Base-by-base conservation (phyloP, 2,113 vertebrate species). In the Campylomormyrus tamandua region DNA sequence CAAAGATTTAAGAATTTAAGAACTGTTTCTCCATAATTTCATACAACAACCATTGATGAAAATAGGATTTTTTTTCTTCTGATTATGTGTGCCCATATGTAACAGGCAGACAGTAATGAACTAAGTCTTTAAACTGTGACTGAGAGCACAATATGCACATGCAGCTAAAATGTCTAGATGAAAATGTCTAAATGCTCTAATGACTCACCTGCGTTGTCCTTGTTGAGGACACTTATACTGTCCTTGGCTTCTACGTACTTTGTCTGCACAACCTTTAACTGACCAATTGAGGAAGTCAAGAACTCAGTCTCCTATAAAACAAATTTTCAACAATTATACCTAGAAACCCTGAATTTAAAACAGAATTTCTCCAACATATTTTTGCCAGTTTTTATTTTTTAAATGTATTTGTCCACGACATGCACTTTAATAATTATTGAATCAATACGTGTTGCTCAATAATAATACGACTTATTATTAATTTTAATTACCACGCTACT, bases 191-290 rank as follows among this genome's bases (percentile, higher is more conserved):
- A 7, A n/a, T 19, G 42, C 17, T 53, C 4, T 35, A 87, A 3
- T 21, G 19, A 52, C 96, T 92, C 89, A 96, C 98, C 98, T 95
- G 97, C 96, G 24, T 98, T 98, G 92, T 94, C 95, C 93, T 96
- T 95, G 93, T 94, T 97, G 58, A 99, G 94, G 35, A 98, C 96
- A 42, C 92, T 96, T 91, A 99, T 94, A 91, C 97, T 97, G 66
- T 99, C 97, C 94, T 98, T 98, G 77, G 98, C 98, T 90, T 98
- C 98, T 91, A 98, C 97, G 21, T 97, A 98, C 93, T 98, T 99
- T 21, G 96, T 97, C 94, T 98, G 98, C 3, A 96, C 97, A 83
- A 98, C 96, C 94, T 98, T 98, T 90, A 99, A 94, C 94, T 99
- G 98, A 6, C 96, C 95, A 42, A 99, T 97, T 35, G 98, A 98